phyloP scores from a whole-genome alignment of 2,888 invertebrate genomes.

The Palloptera scutellata region DNA sequence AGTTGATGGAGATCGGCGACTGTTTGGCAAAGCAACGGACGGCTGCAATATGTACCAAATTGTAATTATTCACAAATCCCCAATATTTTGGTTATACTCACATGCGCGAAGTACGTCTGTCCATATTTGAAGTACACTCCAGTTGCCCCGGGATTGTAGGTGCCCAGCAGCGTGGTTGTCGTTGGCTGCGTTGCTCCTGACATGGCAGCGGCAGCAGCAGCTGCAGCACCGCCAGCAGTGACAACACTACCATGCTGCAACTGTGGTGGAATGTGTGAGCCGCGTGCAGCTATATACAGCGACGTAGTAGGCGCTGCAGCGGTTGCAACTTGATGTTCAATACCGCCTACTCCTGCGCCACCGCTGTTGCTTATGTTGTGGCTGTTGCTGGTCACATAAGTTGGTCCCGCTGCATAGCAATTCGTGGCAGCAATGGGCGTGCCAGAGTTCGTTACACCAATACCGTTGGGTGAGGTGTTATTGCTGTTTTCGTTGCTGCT shows the following conservation, averaged over 20 bases:
- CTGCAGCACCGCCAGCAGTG: slow-evolving; percentile 52
- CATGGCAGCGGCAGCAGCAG: slow-evolving; percentile 46
- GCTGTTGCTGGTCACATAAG: slow-evolving; percentile 47
- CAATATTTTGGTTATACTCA: slow-evolving; percentile 46
- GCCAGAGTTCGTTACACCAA: slow-evolving; percentile 46
- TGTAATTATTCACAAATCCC: not conserved
- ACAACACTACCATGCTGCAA: slow-evolving; percentile 45
- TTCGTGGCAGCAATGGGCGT: slow-evolving; percentile 34
- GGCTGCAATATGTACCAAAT: slow-evolving; percentile 47
- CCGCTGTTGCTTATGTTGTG: slow-evolving; percentile 44
- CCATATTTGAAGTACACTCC: slow-evolving; percentile 65
- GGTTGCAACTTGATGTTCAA: slow-evolving; percentile 24
- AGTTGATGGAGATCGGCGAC: slow-evolving; percentile 62
- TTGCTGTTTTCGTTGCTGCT: slow-evolving; percentile 59
- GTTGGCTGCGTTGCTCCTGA: slow-evolving; percentile 54
- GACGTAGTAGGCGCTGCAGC: slow-evolving; percentile 48
- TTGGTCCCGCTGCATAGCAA: slow-evolving; percentile 40
- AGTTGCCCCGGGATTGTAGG: slow-evolving; percentile 65
- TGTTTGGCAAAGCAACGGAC: slow-evolving; percentile 62
- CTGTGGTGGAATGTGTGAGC: slow-evolving; percentile 62
- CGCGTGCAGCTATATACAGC: slow-evolving; percentile 57
- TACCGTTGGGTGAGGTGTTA: slow-evolving; percentile 64
- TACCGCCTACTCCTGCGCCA: slow-evolving; percentile 40
- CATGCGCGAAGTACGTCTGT: slow-evolving; percentile 64
- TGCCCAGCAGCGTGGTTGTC: slow-evolving; percentile 66